Base-by-base conservation (phyloP, 2,113 vertebrate genomes). In the Phyllostomus hastatus region DNA sequence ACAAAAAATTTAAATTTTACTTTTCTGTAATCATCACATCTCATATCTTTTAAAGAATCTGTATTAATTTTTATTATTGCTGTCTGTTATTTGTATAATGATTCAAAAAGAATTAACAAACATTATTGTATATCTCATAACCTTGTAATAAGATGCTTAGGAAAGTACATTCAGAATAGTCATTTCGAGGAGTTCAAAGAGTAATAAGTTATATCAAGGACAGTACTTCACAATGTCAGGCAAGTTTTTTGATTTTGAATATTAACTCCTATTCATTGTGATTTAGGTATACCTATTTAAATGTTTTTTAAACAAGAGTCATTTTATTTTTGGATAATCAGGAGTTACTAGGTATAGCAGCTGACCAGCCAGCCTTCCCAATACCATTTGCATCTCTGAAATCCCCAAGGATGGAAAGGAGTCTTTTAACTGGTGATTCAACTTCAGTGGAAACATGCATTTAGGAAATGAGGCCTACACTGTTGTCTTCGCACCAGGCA, bases 391-490 rank as follows among this genome's bases (percentile, higher is more conserved):
- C 94, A 95, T 98, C 92, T 97, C 92, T 76, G 90, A 98, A 98
- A 94, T 70, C 95, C 97, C 97, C 80, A 97, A 98, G 97, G 97
- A 97, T 73, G 97, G 92, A 98, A 97, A 97, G 96, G 66, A 96
- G 92, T 97, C 94, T 97, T 98, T 98, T 98, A 98, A 98, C 98
- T 98, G 98, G 96, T 28, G 61, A 98, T 97, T 97, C 97, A 97
- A 98, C 97, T 97, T 98, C 93, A 95, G 96, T 96, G 97, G 97
- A 98, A 98, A 94, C 67, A 96, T 87, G 96, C 73, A 97, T 98
- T 98, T 98, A 98, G 98, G 98, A 98, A 98, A 98, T 95, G 97
- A 98, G 98, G 97, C 96, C 98, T 98, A 93, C 90, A 96, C 86
- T 4, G 2, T 97, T 98, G 94, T 97, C 97, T 98, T 98, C 97